Percentiles rank a stretch among this genome's conserved stretches.
Evolutionary conservation across 2,113 vertebrate species (phyloP).

Genomic region (Siphamia tubifer): DNA sequence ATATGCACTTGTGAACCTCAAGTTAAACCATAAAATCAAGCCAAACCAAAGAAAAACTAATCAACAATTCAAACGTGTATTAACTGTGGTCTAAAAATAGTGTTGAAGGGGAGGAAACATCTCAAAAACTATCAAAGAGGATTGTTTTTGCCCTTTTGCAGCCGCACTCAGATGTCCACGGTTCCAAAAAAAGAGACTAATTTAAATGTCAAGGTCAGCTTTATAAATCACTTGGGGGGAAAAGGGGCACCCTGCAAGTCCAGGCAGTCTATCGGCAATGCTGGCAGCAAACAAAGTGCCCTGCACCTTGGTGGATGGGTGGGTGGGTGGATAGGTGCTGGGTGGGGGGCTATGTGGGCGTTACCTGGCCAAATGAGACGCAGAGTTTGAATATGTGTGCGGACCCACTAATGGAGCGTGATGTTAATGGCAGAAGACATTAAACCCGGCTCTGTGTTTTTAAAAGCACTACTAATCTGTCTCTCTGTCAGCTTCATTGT

Average conservation of each 20-base stretch:
- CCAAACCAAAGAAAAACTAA: too few relatives aligned
- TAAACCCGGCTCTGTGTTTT: slow-evolving; percentile 66
- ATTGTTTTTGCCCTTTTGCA: slow-evolving; percentile 71
- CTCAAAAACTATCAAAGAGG: slow-evolving; percentile 39
- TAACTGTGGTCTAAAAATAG: too few relatives aligned
- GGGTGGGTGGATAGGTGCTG: neutral
- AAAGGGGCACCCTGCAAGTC: slow-evolving; percentile 16
- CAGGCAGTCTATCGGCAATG: slow-evolving; percentile 22
- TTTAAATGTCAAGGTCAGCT: slow-evolving; percentile 73
- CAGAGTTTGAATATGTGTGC: slow-evolving; percentile 59
- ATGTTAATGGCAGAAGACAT: slow-evolving; percentile 70
- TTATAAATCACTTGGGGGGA: slow-evolving; percentile 66
- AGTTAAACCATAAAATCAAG: too few relatives aligned
- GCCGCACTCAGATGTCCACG: slow-evolving; percentile 38
- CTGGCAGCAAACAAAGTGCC: slow-evolving; percentile 55
- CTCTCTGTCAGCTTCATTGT: slow-evolving; percentile 67
- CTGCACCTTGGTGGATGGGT: neutral
- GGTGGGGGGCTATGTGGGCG: slow-evolving; percentile 18
- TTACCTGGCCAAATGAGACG: slow-evolving; percentile 54
- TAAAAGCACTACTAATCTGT: slow-evolving; percentile 68
- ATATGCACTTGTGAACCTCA: too few relatives aligned
- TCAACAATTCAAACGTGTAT: too few relatives aligned
- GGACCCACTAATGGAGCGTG: slow-evolving; percentile 63
- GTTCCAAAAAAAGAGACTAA: slow-evolving; percentile 58
- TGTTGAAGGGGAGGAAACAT: slow-evolving; percentile 2